A percentile compares a stretch with the other conserved stretches of the same genome.
Conservation (phyloP, 1,140 invertebrate genomes). For the Aphaenogaster rudis region DNA sequence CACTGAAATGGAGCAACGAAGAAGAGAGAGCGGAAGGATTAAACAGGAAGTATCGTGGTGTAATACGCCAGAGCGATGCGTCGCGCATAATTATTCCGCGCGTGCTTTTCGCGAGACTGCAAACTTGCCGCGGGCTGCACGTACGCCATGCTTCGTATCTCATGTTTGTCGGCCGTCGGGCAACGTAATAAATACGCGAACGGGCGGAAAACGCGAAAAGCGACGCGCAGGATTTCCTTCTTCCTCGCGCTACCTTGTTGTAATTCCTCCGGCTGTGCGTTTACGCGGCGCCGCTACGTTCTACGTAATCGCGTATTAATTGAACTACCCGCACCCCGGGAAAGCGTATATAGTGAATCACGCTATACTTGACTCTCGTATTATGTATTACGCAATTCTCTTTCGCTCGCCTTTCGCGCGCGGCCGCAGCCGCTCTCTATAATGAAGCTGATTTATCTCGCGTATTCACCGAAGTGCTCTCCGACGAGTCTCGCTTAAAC, state of each 20-base stretch:
- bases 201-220: slow-evolving; percentile 42
- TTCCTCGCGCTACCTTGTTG: neutral
- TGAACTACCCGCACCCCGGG: slow-evolving; percentile 49
- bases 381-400: slow-evolving; percentile 75
- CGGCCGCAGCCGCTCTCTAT: slow-evolving; percentile 67
- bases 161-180: slow-evolving; percentile 39
- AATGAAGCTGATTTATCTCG: slow-evolving; percentile 79
- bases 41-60: slow-evolving; percentile 56
- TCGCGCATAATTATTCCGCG: slow-evolving; percentile 60
- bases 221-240: slow-evolving; percentile 24
- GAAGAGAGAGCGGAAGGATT: slow-evolving; percentile 46
- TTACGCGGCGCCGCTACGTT: neutral
- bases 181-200: slow-evolving; percentile 48
- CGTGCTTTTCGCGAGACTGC: slow-evolving; percentile 45
- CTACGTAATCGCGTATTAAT: slow-evolving; percentile 70
- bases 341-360: slow-evolving; percentile 32
- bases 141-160: slow-evolving; percentile 21
- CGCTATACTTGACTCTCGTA: slow-evolving; percentile 69
- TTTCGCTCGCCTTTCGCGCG: slow-evolving; percentile 65
- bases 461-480: slow-evolving; percentile 69
- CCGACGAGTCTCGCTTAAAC: slow-evolving; percentile 75
- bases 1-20: slow-evolving; percentile 23
- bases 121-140: slow-evolving; percentile 54
- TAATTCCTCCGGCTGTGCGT: slow-evolving; percentile 26
- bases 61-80: slow-evolving; percentile 46